These are phyloP conservation scores for Drosophila melanogaster DNA, from an alignment of 1,140 invertebrate species.

Conservation along the genomic window Release_6_plus_ISO1_MT NC_004354.4:1401001-1401500, in stretches of 20 bases:
- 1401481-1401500: slow-evolving; percentile 43
- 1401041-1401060: slow-evolving; percentile 50
- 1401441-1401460: not conserved
- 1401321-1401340: no score
- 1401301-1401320: slow-evolving; percentile 4
- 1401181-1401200: not conserved
- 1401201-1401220: slow-evolving; percentile 6
- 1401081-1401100: slow-evolving; percentile 36
- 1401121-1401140: slow-evolving; percentile 21
- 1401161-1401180: no score
- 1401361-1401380: no score
- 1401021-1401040: slow-evolving; percentile 37
- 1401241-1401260: slow-evolving; percentile 13
- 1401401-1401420: no score
- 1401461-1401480: slow-evolving; percentile 13
- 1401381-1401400: no score
- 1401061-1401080: slow-evolving; percentile 77
- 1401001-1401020: slow-evolving; percentile 38
- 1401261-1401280: slow-evolving; percentile 1
- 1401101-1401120: not conserved
- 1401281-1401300: slow-evolving; percentile 2
- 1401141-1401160: slow-evolving; percentile 7
- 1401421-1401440: no score
- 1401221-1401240: slow-evolving; percentile 35
- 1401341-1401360: no score